A percentile compares a stretch with the other conserved stretches of the same genome.
Evolutionary conservation across 2,797 vertebrate species (phyloP).

Genomic region (Artibeus jamaicensis): DNA sequence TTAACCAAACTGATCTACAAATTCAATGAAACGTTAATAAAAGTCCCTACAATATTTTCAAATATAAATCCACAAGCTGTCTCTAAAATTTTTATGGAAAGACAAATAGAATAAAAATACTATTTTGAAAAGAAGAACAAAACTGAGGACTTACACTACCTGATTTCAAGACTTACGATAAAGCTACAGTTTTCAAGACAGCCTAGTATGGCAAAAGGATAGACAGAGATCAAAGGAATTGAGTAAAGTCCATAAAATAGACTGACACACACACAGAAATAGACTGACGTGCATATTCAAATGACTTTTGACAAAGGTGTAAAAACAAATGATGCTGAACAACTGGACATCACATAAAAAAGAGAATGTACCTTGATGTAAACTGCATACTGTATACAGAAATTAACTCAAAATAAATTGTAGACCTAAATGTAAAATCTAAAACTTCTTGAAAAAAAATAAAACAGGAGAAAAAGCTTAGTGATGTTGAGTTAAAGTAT

Average conservation of each 20-base stretch:
- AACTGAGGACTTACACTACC: background rate
- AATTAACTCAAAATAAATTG: background rate
- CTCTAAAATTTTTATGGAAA: constrained; percentile 4
- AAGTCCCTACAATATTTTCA: background rate
- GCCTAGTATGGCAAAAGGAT: background rate
- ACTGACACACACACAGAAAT: background rate
- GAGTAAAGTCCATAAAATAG: background rate
- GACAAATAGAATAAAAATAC: background rate
- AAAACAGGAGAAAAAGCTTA: background rate
- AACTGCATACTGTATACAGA: background rate
- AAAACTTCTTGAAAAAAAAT: background rate
- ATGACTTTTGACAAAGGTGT: background rate
- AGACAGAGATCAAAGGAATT: background rate
- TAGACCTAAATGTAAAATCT: background rate
- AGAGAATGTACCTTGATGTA: background rate
- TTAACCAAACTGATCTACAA: background rate
- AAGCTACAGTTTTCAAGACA: background rate
- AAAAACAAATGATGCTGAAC: background rate
- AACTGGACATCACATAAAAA: background rate
- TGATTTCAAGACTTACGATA: constrained; percentile 27
- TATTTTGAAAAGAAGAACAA: constrained; percentile 13
- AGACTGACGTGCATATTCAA: background rate
- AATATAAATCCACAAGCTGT: constrained; percentile 5
- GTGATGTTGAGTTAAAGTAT: background rate
- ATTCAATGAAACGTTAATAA: background rate